These are phyloP conservation scores for Bombus waltoni DNA, from an alignment of 1,140 invertebrate genomes.

Conservation along the genomic window DNA sequence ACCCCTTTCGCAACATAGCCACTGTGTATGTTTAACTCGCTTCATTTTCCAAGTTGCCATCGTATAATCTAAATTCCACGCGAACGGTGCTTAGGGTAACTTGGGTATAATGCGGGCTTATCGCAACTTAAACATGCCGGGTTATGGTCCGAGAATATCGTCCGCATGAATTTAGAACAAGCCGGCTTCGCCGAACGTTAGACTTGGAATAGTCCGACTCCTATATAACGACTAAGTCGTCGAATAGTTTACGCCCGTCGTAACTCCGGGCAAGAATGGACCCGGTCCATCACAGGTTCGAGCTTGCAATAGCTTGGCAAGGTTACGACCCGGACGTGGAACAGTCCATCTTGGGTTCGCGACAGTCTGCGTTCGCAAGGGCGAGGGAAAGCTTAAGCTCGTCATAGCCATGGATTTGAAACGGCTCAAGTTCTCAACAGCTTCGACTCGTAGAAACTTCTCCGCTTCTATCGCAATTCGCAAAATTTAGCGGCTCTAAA, in stretches of 20 bases:
- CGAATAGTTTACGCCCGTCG: slow-evolving; percentile 2
- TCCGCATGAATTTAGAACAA: not conserved
- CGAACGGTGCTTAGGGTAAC: not conserved
- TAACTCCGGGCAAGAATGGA: not conserved
- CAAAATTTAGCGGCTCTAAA: no score
- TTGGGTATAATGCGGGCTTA: slow-evolving; percentile 13
- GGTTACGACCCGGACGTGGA: not conserved
- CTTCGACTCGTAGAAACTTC: not conserved
- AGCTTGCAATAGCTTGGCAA: not conserved
- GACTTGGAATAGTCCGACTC: not conserved
- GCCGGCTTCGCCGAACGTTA: not conserved
- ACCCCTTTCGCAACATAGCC: no score
- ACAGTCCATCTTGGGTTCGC: not conserved
- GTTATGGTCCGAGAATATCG: not conserved
- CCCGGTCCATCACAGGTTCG: not conserved
- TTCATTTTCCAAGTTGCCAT: not conserved
- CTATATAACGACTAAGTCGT: not conserved
- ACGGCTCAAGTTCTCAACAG: not conserved
- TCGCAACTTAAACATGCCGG: slow-evolving; percentile 4
- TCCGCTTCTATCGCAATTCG: no score
- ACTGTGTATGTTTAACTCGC: not conserved
- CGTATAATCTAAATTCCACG: not conserved
- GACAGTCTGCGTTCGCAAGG: not conserved
- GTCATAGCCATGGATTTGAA: not conserved
- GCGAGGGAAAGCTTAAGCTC: not conserved